Conservation (phyloP, 2,888 invertebrate species). For the Ceramica pisi region DNA sequence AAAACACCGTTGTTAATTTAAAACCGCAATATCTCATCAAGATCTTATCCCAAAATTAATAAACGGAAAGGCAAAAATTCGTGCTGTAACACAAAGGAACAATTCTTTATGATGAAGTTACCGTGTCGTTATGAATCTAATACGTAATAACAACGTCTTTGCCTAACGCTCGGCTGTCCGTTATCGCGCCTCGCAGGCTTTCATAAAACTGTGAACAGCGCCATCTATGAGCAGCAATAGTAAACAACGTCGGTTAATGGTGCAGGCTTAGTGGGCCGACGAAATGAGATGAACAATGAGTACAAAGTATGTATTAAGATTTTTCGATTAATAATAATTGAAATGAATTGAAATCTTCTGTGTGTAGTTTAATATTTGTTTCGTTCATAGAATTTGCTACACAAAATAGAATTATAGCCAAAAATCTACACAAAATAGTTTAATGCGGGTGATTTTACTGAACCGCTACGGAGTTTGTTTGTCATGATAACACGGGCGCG, state of each 20-base stretch:
- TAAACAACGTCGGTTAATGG: constrained; percentile 16
- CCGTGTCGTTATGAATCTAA: background rate
- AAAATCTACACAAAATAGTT: too few species aligned
- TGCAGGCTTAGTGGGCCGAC: background rate
- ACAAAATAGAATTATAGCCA: too few species aligned
- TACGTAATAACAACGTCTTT: constrained; percentile 7
- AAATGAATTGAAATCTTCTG: too few species aligned
- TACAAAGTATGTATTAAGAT: background rate
- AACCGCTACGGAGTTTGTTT: constrained; percentile 22
- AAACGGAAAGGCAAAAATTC: background rate
- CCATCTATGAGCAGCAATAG: constrained; percentile 31
- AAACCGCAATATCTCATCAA: too few species aligned
- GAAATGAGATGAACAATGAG: background rate
- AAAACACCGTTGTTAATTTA: too few species aligned
- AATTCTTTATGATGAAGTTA: constrained; percentile 13
- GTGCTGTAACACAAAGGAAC: constrained; percentile 3
- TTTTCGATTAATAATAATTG: background rate
- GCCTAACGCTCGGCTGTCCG: constrained; percentile 2
- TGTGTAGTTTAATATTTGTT: too few species aligned
- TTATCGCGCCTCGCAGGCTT: constrained; percentile 42
- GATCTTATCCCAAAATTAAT: constrained; percentile 4
- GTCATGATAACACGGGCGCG: constrained; percentile 44
- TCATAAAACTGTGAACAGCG: constrained; percentile 16
- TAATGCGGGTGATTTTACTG: background rate
- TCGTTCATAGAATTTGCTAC: too few species aligned